A percentile compares a stretch with the other conserved stretches of the same genome.
Evolutionary conservation across 2,113 vertebrate genomes (phyloP).

Genomic region (Melanerpes aurifrons): DNA sequence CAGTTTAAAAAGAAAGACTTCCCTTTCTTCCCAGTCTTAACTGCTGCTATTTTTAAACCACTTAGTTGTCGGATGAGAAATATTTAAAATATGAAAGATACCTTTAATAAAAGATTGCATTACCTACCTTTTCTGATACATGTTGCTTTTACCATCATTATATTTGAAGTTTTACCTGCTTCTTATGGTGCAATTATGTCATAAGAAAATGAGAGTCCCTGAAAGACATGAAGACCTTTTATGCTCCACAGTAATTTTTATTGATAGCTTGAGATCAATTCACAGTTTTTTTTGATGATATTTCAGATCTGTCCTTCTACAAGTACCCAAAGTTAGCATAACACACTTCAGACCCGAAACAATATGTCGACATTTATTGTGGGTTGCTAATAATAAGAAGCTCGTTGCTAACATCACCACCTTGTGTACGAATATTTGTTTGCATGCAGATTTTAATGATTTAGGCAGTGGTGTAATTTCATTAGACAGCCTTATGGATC

Average conservation of each 20-base stretch:
- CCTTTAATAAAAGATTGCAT: slow-evolving; percentile 58
- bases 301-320: background rate
- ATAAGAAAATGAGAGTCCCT: slow-evolving; percentile 42
- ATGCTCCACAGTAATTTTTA: background rate
- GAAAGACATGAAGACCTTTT: slow-evolving; percentile 32
- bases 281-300: background rate
- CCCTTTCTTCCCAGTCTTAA: slow-evolving; percentile 42
- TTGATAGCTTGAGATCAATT: background rate
- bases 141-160: slow-evolving; percentile 20
- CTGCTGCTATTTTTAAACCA: slow-evolving; percentile 59
- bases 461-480: slow-evolving; percentile 45
- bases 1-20: slow-evolving; percentile 69
- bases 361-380: slow-evolving; percentile 63
- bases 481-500: background rate
- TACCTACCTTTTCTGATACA: slow-evolving; percentile 45
- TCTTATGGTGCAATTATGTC: slow-evolving; percentile 25
- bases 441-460: slow-evolving; percentile 71
- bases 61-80: slow-evolving; percentile 12
- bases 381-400: slow-evolving; percentile 53
- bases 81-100: slow-evolving; percentile 53
- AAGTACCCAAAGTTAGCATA: slow-evolving; percentile 7
- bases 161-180: slow-evolving; percentile 30
- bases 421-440: slow-evolving; percentile 88
- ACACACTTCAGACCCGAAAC: slow-evolving; percentile 19
- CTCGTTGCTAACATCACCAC: slow-evolving; percentile 82